Percentiles rank a stretch among this genome's conserved stretches.
phyloP scores from a whole-genome alignment of 92 coral and sea anemone genomes.

The Pocillopora meandrina region DNA sequence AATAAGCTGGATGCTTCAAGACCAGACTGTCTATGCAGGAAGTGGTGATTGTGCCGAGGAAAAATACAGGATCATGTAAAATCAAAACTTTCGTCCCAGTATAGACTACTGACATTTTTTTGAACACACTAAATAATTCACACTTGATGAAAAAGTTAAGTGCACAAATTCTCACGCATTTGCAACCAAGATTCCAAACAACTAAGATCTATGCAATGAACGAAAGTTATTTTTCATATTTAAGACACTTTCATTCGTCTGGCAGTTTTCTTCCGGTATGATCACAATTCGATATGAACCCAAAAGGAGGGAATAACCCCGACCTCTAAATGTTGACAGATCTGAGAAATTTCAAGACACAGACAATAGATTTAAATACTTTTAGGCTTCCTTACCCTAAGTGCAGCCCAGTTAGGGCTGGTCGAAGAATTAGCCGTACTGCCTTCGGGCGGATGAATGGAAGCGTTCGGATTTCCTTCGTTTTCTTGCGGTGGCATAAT shows the following conservation, averaged over 20 bases:
- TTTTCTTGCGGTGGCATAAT: slow-evolving; percentile 47
- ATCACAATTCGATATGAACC: too few relatives aligned
- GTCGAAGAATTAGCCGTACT: not conserved
- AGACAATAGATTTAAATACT: not conserved
- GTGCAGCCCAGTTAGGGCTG: slow-evolving; percentile 56
- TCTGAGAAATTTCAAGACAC: not conserved
- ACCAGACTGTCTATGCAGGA: not conserved
- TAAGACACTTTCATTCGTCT: too few relatives aligned
- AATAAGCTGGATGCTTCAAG: not conserved
- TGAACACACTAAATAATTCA: too few relatives aligned
- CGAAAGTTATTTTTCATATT: too few relatives aligned
- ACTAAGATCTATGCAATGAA: too few relatives aligned
- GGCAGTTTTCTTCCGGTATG: too few relatives aligned
- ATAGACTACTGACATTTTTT: too few relatives aligned
- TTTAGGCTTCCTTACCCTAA: slow-evolving; percentile 44
- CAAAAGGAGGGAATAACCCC: not conserved
- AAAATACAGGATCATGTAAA: not conserved
- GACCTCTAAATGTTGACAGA: slow-evolving; percentile 2
- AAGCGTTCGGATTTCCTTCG: slow-evolving; percentile 12
- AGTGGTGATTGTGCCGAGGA: not conserved
- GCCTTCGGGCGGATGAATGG: not conserved
- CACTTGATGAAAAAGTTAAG: too few relatives aligned
- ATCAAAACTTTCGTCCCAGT: not conserved
- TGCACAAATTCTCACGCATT: too few relatives aligned
- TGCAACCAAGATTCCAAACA: too few relatives aligned